Conservation (phyloP, 1,140 invertebrate species). For the Psix sp. region DNA sequence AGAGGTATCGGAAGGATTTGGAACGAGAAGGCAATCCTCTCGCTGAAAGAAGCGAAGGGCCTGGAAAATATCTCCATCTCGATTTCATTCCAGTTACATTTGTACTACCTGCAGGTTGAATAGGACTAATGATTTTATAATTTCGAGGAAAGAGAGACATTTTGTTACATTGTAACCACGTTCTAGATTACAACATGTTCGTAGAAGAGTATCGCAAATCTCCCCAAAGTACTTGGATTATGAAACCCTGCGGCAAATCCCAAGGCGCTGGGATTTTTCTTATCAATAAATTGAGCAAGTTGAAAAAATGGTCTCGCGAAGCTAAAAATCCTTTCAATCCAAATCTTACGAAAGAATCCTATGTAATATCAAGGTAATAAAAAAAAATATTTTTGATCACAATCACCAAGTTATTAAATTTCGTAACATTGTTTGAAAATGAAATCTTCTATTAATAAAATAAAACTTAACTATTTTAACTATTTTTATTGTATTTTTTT, state of each 20-base stretch:
- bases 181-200: conserved; percentile 93
- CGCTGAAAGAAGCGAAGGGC: conserved; percentile 86
- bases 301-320: conserved; percentile 92
- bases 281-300: conserved; percentile 91
- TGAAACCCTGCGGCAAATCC: conserved; percentile 96
- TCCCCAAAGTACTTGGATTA: conserved; percentile 96
- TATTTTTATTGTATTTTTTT: no score
- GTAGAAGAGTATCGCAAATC: conserved; percentile 95
- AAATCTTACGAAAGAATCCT: conserved; percentile 89
- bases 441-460: no score
- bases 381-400: no score
- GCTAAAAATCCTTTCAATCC: conserved; percentile 89
- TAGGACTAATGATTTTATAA: conserved; percentile 38
- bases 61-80: conserved; percentile 86
- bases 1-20: conserved; percentile 93
- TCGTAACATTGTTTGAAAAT: no score
- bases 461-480: no score
- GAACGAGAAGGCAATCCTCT: conserved; percentile 92
- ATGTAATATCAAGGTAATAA: conserved; percentile 91
- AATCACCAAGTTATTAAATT: no score
- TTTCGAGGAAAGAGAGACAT: no score
- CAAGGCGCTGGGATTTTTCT: conserved; percentile 92
- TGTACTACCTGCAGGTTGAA: conserved; percentile 90
- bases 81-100: conserved; percentile 96
- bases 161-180: not conserved